Evolutionary conservation across 1,140 invertebrate genomes (phyloP).

Genomic region (Leptonema lineaticorne): DNA sequence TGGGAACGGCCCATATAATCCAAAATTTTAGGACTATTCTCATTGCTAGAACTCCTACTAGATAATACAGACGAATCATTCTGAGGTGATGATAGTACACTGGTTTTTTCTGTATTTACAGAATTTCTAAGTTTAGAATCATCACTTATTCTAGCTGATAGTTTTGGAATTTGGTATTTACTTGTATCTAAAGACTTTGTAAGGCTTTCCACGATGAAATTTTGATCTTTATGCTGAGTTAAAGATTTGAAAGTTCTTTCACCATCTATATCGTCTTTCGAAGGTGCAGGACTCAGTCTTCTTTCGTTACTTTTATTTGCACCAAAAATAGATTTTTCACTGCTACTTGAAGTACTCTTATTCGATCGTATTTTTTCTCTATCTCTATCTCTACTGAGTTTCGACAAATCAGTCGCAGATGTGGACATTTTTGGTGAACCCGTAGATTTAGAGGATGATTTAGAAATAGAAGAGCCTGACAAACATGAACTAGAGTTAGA

Average conservation of each 20-base stretch:
- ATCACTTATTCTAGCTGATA: constrained; percentile 61
- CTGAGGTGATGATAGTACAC: constrained; percentile 12
- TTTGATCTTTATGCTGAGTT: constrained; percentile 59
- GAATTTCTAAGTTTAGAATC: constrained; percentile 42
- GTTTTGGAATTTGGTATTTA: constrained; percentile 84
- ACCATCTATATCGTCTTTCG: constrained; percentile 63
- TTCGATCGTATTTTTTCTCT: constrained; percentile 48
- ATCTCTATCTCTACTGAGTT: constrained; percentile 52
- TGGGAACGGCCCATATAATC: constrained; percentile 35
- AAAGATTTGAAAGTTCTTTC: constrained; percentile 57
- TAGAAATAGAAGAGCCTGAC: constrained; percentile 57
- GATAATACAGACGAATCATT: constrained; percentile 18
- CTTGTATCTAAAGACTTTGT: constrained; percentile 75
- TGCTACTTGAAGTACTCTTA: constrained; percentile 46
- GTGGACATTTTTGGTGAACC: constrained; percentile 54
- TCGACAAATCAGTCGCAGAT: constrained; percentile 51
- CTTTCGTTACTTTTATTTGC: constrained; percentile 61
- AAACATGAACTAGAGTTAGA: constrained; percentile 59
- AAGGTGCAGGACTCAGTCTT: constrained; percentile 64
- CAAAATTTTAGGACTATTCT: constrained; percentile 28
- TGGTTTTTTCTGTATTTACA: constrained; percentile 31
- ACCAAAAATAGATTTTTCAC: constrained; percentile 67
- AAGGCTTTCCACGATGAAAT: constrained; percentile 67
- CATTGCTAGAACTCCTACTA: constrained; percentile 23
- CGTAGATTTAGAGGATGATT: constrained; percentile 50